phyloP scores from a whole-genome alignment of 2,888 invertebrate species.

The Ethmia dodecea region DNA sequence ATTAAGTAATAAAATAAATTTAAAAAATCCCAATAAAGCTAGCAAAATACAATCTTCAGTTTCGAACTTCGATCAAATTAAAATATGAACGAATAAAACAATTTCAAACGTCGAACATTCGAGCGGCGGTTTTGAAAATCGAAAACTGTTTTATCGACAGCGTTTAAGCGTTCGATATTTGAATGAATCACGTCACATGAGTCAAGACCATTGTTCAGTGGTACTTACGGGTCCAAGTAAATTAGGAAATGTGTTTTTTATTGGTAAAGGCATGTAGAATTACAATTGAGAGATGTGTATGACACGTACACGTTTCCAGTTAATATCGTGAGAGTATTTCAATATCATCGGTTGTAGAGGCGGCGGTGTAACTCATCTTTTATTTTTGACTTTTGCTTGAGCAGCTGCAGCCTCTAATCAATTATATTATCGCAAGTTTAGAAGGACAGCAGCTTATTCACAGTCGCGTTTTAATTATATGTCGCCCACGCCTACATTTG shows the following conservation, averaged over 20 bases:
- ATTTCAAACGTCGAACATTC: no score
- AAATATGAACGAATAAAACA: no score
- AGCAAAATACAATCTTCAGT: no score
- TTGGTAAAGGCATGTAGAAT: slow-evolving; percentile 65
- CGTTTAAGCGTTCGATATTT: slow-evolving; percentile 44
- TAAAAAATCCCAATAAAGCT: no score
- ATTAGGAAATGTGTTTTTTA: slow-evolving; percentile 76
- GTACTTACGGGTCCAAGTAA: slow-evolving; percentile 52
- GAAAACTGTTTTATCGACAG: slow-evolving; percentile 29
- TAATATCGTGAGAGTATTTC: slow-evolving; percentile 57
- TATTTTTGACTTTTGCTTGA: background rate
- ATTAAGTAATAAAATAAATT: no score
- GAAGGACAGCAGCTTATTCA: no score
- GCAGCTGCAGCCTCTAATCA: background rate
- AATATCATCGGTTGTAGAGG: slow-evolving; percentile 32
- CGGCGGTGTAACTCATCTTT: slow-evolving; percentile 24
- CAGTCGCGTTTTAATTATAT: no score
- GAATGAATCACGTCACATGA: slow-evolving; percentile 71
- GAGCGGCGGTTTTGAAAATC: slow-evolving; percentile 20
- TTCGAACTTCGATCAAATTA: no score
- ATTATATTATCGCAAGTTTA: no score
- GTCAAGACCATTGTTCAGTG: slow-evolving; percentile 66
- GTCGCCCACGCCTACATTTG: no score
- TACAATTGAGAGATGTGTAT: slow-evolving; percentile 56
- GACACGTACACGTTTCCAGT: slow-evolving; percentile 58